Base-by-base conservation (phyloP, 2,113 vertebrate species). In the Aplodontia rufa region DNA sequence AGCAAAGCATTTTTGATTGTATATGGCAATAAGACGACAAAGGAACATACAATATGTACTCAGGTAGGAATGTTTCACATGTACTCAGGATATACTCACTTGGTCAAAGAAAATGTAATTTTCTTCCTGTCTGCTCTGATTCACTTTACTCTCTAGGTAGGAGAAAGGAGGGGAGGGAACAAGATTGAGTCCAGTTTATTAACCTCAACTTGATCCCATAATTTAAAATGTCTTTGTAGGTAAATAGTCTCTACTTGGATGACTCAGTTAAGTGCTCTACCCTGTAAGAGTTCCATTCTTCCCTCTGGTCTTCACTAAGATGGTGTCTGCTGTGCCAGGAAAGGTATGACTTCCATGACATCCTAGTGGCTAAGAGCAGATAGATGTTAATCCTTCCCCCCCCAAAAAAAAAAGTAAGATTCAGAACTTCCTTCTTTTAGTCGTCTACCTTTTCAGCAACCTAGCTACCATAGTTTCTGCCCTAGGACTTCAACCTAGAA, bases 171-270 rank as follows among this genome's bases (percentile, higher is more conserved):
- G 26, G 26, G 53, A 69, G 45, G 35, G 45, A 19, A 78, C 32
- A 79, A 85, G 17, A 68, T 58, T 28, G 30, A 91, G 28, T 89
- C 47, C 78, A 93, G 68, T 95, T 94, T 92, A 55, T 88, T 88
- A 69, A 84, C 30, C 69, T 91, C 86, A 58, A 5, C 72, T 91
- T 35, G 24, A 37, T 75, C n/a, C 40, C 45, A 28, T 76, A 76
- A n/a, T 80, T 76, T 74, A 49, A 93, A 93, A 94, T 32, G 24
- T 87, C 47, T 62, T 81, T 90, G 51, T 85, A 66, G 40, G 24
- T 91, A 69, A 89, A 68, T 35, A 60, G 55, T 60, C 24, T 88
- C 68, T 66, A 90, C 32, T 81, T 68, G 37, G 47, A 86, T 86
- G 69, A 79, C 17, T 96, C 49, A 28, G 49, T 89, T 69, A 95